Percentiles rank a stretch among this genome's conserved stretches.
Evolutionary conservation across 23 tunicate species (phyloP).

Genomic region (Oikopleura dioica): DNA sequence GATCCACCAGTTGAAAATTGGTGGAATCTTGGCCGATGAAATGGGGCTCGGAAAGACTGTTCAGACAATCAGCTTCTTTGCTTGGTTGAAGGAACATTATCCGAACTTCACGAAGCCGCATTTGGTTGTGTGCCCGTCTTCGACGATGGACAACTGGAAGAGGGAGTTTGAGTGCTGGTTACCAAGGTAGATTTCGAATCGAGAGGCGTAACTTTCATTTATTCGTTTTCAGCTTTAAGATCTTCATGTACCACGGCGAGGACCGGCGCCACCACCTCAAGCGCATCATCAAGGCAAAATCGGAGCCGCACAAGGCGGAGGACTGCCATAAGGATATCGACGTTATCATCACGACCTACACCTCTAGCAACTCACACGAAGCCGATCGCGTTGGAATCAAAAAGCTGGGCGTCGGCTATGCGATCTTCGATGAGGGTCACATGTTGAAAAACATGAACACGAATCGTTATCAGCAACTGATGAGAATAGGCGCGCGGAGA

Average conservation of each 20-base stretch:
- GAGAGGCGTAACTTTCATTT: too few species aligned
- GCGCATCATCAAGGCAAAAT: background rate
- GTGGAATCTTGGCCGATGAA: slow-evolving; percentile 85
- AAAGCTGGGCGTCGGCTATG: slow-evolving; percentile 46
- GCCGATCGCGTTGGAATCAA: slow-evolving; percentile 39
- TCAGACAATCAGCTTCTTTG: slow-evolving; percentile 69
- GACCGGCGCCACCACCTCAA: background rate
- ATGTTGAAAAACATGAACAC: slow-evolving; percentile 81
- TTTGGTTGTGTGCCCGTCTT: slow-evolving; percentile 53
- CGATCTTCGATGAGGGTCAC: slow-evolving; percentile 93
- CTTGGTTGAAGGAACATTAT: background rate
- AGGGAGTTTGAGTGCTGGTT: background rate
- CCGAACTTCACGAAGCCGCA: slow-evolving; percentile 26
- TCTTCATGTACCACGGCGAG: background rate
- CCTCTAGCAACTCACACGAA: slow-evolving; percentile 30
- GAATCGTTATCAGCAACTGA: slow-evolving; percentile 29
- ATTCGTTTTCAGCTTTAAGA: too few species aligned
- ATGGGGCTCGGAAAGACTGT: slow-evolving; percentile 99
- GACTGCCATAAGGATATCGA: background rate
- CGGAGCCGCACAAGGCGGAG: background rate
- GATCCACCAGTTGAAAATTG: slow-evolving; percentile 50
- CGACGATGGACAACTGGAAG: slow-evolving; percentile 29
- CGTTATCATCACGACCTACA: slow-evolving; percentile 18
- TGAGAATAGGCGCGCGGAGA: slow-evolving; percentile 47
- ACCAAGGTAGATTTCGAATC: too few species aligned